Percentiles rank a stretch among this genome's conserved stretches.
Evolutionary conservation across 2,113 vertebrate genomes (phyloP).

Genomic region (Ceratotherium simum): DNA sequence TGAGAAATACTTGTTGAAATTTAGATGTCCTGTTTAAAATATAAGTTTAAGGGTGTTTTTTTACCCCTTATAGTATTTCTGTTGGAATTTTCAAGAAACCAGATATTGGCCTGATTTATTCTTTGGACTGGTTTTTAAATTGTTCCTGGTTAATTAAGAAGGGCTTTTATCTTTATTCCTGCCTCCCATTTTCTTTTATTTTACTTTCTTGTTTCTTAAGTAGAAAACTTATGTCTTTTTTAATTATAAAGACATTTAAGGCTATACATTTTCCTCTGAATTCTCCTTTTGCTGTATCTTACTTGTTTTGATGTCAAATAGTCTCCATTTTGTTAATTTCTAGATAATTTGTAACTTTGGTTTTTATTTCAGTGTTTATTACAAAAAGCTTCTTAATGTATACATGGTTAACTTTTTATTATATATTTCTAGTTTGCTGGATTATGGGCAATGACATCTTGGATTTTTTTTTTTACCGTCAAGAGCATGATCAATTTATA

Average conservation of each 20-base stretch:
- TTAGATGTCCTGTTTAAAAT: background rate
- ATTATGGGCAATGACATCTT: background rate
- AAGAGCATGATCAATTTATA: background rate
- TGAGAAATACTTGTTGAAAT: background rate
- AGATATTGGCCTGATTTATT: background rate
- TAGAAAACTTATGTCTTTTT: background rate
- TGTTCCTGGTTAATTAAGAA: background rate
- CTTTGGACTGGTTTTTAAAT: background rate
- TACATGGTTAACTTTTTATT: background rate
- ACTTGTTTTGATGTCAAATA: background rate
- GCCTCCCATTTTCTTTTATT: conserved; percentile 32
- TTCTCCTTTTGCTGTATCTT: background rate
- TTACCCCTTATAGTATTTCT: background rate
- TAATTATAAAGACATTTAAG: background rate
- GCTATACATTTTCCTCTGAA: background rate
- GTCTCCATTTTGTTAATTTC: conserved; percentile 25
- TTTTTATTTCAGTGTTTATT: background rate
- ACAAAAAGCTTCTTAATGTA: background rate
- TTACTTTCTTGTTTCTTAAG: conserved; percentile 9
- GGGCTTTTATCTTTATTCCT: background rate
- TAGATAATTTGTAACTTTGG: background rate
- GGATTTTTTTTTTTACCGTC: background rate
- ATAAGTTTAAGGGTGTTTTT: background rate
- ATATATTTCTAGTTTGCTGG: background rate
- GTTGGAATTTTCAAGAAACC: background rate